Evolutionary conservation across 1,140 invertebrate species (phyloP), one percentile per base, ranked within the genome.

Genomic region (Conus betulinus): DNA sequence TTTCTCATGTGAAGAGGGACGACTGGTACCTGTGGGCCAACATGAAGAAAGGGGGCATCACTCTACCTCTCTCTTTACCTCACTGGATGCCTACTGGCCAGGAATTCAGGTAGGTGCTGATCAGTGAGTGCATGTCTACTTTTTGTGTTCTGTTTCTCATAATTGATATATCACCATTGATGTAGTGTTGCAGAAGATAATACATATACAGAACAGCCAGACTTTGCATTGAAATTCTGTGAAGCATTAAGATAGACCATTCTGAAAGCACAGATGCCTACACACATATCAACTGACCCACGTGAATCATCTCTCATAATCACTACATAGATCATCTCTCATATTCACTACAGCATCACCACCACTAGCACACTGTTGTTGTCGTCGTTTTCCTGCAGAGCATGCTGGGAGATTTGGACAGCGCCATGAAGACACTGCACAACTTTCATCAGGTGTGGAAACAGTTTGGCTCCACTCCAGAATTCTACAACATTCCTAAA

Each of bases 81-180:
- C 98, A 0, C 96, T 99, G 15, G 99, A 99, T 96, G 98, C 99
- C 0, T 99, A 98, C 94, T 99, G 99, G 98, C 99, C 99, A 3
- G 99, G 99, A 5, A 96, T 99, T 57, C 96, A 99, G 90, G 98
- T 98, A 94, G 92, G 93, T 81, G 51, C 67, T 7, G 20, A 71
- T n/a, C 67, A 71, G 67, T 23, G 6, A 23, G 10, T 71, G 1
- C 67, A 71, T n/a, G 23, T 13, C 3, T 6, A 71, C 57, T 8
- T 57, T 57, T 2, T 39, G 39, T 39, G 3, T 39, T 39, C 39
- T 39, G 39, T 39, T 39, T 39, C 39, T 1, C 39, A 39, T 39
- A 39, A 39, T 39, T 39, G 3, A 39, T 3, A 39, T 39, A 39
- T 1, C 3, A 3, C 39, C 39, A 39, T 39, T 39, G 39, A 39